These are phyloP conservation scores for Parnassius mnemosyne DNA, from an alignment of 2,888 invertebrate genomes.

Conservation along the genomic window DNA sequence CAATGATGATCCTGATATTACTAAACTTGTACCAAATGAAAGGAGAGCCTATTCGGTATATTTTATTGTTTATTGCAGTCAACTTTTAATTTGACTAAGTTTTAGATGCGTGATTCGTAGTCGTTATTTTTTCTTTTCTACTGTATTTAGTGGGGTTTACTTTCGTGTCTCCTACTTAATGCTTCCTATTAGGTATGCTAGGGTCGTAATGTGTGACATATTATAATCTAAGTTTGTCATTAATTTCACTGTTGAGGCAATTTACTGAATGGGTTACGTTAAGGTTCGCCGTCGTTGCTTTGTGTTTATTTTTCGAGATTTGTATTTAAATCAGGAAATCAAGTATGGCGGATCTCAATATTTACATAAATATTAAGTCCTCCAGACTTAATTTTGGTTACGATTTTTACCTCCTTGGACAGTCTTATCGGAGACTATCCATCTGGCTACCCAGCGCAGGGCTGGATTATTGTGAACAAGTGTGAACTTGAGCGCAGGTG, in stretches of 20 bases:
- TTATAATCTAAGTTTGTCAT: constrained; percentile 27
- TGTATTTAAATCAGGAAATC: no score
- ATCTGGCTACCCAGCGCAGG: no score
- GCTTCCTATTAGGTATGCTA: constrained; percentile 58
- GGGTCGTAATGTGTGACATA: constrained; percentile 48
- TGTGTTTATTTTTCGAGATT: no score
- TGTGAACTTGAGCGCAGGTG: no score
- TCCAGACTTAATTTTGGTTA: no score
- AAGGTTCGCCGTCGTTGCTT: neutral
- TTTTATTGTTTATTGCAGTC: constrained; percentile 77
- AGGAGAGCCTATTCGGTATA: constrained; percentile 58
- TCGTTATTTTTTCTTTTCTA: constrained; percentile 73
- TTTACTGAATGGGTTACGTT: constrained; percentile 23
- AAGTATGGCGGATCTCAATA: no score
- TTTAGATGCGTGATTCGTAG: constrained; percentile 69
- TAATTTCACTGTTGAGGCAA: constrained; percentile 22
- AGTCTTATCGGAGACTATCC: no score
- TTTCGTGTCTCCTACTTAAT: constrained; percentile 70
- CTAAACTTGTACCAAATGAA: constrained; percentile 59
- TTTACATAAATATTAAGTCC: no score
- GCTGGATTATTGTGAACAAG: no score
- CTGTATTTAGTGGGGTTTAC: constrained; percentile 60
- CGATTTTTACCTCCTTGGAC: no score
- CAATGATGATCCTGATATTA: constrained; percentile 52
- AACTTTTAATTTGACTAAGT: constrained; percentile 78